Evolutionary conservation across 2,888 invertebrate species (phyloP).

Genomic region (Cactoblastis cactorum): DNA sequence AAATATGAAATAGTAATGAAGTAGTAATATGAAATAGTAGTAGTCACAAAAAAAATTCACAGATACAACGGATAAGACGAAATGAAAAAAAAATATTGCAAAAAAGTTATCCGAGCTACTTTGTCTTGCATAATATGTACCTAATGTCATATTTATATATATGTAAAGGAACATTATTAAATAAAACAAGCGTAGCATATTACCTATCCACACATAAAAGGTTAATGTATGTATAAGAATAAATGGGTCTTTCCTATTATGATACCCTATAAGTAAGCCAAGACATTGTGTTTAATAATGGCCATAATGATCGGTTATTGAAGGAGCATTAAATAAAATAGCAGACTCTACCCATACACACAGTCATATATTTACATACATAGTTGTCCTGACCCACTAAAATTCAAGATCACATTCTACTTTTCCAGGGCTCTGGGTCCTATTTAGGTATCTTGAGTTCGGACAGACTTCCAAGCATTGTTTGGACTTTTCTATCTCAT

Average conservation of each 20-base stretch:
- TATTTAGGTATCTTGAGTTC: background rate
- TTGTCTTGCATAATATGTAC: too few relatives aligned
- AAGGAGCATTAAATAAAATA: too few relatives aligned
- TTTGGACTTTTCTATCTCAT: background rate
- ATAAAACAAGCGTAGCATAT: background rate
- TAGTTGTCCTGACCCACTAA: slow-evolving; percentile 2
- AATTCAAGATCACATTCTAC: slow-evolving; percentile 8
- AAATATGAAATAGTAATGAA: too few relatives aligned
- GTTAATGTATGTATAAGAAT: slow-evolving; percentile 14
- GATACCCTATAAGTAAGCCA: slow-evolving; percentile 16
- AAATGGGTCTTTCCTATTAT: slow-evolving; percentile 15
- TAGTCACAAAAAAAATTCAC: too few relatives aligned
- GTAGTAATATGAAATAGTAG: too few relatives aligned
- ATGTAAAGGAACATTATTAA: background rate
- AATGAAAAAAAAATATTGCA: too few relatives aligned
- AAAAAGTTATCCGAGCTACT: too few relatives aligned
- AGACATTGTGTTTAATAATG: slow-evolving; percentile 15
- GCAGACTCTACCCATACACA: too few relatives aligned
- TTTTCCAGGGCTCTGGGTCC: background rate
- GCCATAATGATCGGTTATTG: slow-evolving; percentile 14
- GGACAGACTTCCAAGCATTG: background rate
- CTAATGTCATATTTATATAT: background rate
- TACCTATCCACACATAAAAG: slow-evolving; percentile 13
- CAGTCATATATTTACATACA: background rate
- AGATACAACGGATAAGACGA: too few relatives aligned